These are phyloP conservation scores for Phrixothrix hirtus DNA, from an alignment of 2,888 invertebrate genomes.

Conservation along the genomic window DNA sequence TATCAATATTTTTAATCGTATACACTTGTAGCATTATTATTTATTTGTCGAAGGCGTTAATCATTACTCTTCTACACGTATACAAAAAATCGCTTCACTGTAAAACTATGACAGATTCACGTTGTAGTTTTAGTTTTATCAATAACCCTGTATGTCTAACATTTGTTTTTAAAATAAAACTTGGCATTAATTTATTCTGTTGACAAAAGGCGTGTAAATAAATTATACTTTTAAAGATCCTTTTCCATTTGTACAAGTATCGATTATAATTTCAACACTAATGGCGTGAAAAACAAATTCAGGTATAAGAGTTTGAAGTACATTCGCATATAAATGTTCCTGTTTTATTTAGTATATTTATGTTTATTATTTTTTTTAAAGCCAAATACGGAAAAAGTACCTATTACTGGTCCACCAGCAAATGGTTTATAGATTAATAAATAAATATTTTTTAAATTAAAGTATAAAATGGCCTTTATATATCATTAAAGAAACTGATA, in stretches of 20 bases:
- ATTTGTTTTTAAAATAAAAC: conserved; percentile 40
- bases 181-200: conserved; percentile 37
- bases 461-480: no score
- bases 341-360: no score
- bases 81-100: conserved; percentile 39
- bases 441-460: no score
- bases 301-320: no score
- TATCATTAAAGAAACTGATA: no score
- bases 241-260: neutral
- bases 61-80: conserved; percentile 38
- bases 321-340: no score
- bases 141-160: conserved; percentile 41
- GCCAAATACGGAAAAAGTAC: no score
- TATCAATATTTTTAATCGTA: conserved; percentile 47
- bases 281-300: neutral
- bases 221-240: conserved; percentile 5
- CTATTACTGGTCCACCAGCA: no score
- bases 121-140: conserved; percentile 42
- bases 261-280: neutral
- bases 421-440: no score
- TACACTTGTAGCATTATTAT: conserved; percentile 45
- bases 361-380: no score
- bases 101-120: conserved; percentile 39
- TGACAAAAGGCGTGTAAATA: conserved; percentile 24
- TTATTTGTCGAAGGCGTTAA: conserved; percentile 43